Evolutionary conservation across 2,113 vertebrate species (phyloP).

Genomic region (Chelonoidis abingdonii): DNA sequence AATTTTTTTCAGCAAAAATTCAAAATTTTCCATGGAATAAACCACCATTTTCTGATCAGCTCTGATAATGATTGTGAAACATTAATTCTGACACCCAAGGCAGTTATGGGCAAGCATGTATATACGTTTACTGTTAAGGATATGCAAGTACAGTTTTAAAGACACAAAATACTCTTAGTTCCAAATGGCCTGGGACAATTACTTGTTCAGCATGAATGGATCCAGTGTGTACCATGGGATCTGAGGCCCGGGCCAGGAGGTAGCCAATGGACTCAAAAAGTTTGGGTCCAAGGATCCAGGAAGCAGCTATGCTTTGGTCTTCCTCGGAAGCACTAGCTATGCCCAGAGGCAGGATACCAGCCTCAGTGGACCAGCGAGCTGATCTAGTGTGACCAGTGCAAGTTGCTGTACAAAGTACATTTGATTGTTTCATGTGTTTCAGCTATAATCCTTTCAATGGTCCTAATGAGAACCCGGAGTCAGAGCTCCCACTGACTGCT

Average conservation of each 20-base stretch:
- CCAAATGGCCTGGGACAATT: not conserved
- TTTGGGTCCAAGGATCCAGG: not conserved
- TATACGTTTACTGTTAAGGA: rapidly evolving
- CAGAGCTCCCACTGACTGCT: slow-evolving; percentile 95
- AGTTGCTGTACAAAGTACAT: not conserved
- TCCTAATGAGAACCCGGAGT: slow-evolving; percentile 97
- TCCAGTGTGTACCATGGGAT: not conserved
- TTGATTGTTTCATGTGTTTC: slow-evolving; percentile 45
- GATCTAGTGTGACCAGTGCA: not conserved
- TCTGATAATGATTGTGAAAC: not conserved
- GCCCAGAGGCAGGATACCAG: not conserved
- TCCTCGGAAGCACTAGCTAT: not conserved
- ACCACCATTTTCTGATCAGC: not conserved
- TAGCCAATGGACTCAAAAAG: not conserved
- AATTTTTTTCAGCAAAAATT: not conserved
- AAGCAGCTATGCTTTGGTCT: not conserved
- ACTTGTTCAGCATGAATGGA: not conserved
- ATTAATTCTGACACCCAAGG: not conserved
- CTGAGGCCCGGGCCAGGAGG: not conserved
- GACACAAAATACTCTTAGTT: not conserved
- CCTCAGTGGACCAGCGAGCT: not conserved
- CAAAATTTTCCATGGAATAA: not conserved
- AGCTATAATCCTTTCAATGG: slow-evolving; percentile 98
- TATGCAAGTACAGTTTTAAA: not conserved
- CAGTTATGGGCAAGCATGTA: not conserved